Evolutionary conservation across 2,888 invertebrate species (phyloP).

Genomic region (Caenorhabditis parvicauda): DNA sequence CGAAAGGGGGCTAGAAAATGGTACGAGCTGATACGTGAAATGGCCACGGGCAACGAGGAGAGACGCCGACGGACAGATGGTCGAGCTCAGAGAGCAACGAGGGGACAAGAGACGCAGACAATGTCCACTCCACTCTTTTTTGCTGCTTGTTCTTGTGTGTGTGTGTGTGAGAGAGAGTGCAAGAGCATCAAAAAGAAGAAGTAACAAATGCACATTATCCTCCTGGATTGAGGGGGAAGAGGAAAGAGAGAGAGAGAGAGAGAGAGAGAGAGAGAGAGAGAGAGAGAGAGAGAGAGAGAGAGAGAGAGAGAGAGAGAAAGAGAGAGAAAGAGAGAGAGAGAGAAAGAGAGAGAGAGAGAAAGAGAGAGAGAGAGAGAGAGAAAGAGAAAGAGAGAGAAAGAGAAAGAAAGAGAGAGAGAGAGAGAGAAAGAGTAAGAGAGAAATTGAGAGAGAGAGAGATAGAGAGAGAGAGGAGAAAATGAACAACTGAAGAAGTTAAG

Average conservation of each 20-base stretch:
- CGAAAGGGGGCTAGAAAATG: too few species aligned
- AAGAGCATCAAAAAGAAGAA: neutral
- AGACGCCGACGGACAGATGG: too few species aligned
- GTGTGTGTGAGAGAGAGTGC: neutral
- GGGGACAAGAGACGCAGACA: neutral
- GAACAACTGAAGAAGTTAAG: too few species aligned
- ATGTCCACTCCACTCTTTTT: neutral
- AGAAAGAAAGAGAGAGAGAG: constrained; percentile 2
- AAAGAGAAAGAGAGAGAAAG: constrained; percentile 3
- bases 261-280: neutral
- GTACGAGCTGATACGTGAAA: too few species aligned
- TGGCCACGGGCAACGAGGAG: too few species aligned
- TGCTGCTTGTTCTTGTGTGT: constrained; percentile 4
- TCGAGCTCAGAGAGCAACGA: too few species aligned
- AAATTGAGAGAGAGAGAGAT: too few species aligned
- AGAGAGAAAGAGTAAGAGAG: constrained; percentile 6
- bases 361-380: constrained; percentile 2
- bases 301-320: constrained; percentile 10
- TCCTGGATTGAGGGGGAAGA: neutral
- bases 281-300: constrained; percentile 2
- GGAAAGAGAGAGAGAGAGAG: constrained; percentile 3
- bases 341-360: neutral
- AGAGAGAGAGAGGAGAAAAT: too few species aligned
- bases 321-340: constrained; percentile 6
- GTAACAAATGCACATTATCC: neutral